Evolutionary conservation across 2,888 invertebrate species (phyloP).

Genomic region (Macrophya alboannulata): DNA sequence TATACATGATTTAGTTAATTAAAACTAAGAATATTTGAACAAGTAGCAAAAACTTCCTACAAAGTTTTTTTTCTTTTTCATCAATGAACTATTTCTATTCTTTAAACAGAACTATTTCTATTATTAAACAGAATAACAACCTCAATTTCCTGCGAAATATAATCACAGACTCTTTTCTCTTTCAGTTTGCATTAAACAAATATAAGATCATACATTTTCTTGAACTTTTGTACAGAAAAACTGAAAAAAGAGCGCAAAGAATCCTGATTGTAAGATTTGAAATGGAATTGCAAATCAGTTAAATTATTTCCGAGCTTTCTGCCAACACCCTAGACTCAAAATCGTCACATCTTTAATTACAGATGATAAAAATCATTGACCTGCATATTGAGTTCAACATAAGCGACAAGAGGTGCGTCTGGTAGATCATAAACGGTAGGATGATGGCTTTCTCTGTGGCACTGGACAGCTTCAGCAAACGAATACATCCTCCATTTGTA

Average conservation of each 20-base stretch:
- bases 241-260: neutral
- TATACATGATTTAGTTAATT: neutral
- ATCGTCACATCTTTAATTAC: neutral
- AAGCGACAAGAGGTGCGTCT: constrained; percentile 86
- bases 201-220: neutral
- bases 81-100: neutral
- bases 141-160: no score
- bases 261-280: no score
- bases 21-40: neutral
- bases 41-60: neutral
- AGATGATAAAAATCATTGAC: constrained; percentile 72
- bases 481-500: constrained; percentile 85
- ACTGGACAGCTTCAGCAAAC: constrained; percentile 89
- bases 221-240: neutral
- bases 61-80: neutral
- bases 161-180: no score
- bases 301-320: neutral
- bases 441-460: constrained; percentile 91
- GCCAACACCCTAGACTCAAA: neutral
- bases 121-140: neutral
- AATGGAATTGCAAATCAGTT: no score
- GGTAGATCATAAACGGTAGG: constrained; percentile 91
- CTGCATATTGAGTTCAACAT: constrained; percentile 91
- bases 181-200: neutral
- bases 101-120: neutral